Evolutionary conservation across 1,140 invertebrate genomes (phyloP).

Genomic region (Sesamia nonagrioides): DNA sequence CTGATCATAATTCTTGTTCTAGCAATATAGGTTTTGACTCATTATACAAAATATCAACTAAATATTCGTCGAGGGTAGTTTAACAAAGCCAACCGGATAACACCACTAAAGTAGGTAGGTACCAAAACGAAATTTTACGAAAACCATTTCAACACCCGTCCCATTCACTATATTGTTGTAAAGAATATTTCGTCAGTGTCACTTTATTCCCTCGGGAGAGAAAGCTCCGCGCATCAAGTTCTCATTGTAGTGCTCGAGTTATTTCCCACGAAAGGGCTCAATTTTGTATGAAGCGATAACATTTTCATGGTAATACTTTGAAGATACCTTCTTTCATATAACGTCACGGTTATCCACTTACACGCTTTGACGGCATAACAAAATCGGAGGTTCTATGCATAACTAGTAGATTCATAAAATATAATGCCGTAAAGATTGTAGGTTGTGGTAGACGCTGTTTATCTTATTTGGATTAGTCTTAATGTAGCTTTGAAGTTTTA

Average conservation of each 20-base stretch:
- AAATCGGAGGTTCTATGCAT: constrained; percentile 48
- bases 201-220: constrained; percentile 54
- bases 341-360: constrained; percentile 37
- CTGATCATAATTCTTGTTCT: no score
- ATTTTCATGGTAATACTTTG: constrained; percentile 67
- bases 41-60: no score
- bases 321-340: constrained; percentile 47
- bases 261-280: constrained; percentile 68
- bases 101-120: background rate
- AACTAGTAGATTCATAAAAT: constrained; percentile 40
- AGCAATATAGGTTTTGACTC: no score
- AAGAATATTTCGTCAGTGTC: constrained; percentile 43
- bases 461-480: background rate
- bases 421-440: constrained; percentile 5
- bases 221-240: constrained; percentile 54
- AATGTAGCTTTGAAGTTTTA: no score
- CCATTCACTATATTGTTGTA: background rate
- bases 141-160: background rate
- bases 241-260: constrained; percentile 64
- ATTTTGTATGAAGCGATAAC: constrained; percentile 70
- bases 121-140: background rate
- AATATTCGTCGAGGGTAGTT: no score
- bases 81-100: no score
- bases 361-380: constrained; percentile 44
- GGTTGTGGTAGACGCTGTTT: background rate